Evolutionary conservation across 1,140 invertebrate species (phyloP).

Genomic region (Gonioctena quinquepunctata): DNA sequence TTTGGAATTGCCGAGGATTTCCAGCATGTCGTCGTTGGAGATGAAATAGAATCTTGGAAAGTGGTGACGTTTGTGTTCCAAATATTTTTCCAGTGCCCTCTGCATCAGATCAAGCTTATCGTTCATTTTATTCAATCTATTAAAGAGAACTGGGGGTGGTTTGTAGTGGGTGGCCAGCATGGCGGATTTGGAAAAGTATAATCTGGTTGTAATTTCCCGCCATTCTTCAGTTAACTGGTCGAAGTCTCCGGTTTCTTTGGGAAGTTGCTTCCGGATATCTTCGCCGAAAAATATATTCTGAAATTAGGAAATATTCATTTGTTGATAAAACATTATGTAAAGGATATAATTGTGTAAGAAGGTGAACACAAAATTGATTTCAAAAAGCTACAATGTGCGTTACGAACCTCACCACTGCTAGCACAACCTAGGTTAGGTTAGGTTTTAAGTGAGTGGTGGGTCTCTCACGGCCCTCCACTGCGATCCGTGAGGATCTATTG

Average conservation of each 20-base stretch:
- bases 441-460: no score
- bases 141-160: slow-evolving; percentile 63
- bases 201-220: slow-evolving; percentile 70
- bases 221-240: slow-evolving; percentile 72
- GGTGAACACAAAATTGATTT: no score
- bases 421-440: no score
- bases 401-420: no score
- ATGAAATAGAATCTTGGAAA: slow-evolving; percentile 89
- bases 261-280: slow-evolving; percentile 82
- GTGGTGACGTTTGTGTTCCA: slow-evolving; percentile 80
- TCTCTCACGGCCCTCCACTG: no score
- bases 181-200: slow-evolving; percentile 61
- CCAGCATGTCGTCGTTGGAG: slow-evolving; percentile 85
- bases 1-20: slow-evolving; percentile 82
- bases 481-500: no score
- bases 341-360: background rate
- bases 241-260: slow-evolving; percentile 76
- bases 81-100: slow-evolving; percentile 76
- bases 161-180: slow-evolving; percentile 62
- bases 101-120: slow-evolving; percentile 71
- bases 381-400: no score
- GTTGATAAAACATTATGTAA: background rate
- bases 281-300: slow-evolving; percentile 82
- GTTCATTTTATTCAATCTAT: slow-evolving; percentile 66
- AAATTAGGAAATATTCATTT: no score